Conservation (phyloP, 1,140 invertebrate species). For the Globodera rostochiensis region DNA sequence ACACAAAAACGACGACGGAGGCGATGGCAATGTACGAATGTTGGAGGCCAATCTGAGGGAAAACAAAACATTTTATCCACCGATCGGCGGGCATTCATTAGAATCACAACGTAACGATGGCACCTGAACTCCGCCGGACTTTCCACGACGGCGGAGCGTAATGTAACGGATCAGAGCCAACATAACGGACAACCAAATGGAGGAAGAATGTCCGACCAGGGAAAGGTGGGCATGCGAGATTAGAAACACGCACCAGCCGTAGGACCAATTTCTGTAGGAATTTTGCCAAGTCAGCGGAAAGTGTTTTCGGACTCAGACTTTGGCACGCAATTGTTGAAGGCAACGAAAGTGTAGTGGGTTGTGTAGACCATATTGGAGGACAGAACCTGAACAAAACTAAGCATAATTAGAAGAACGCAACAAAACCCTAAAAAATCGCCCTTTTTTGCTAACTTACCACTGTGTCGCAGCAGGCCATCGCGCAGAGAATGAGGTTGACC, state of each 20-base stretch:
- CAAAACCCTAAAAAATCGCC: too few relatives aligned
- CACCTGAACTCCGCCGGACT: conserved; percentile 55
- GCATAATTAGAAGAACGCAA: too few relatives aligned
- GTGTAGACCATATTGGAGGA: conserved; percentile 64
- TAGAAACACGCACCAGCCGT: conserved; percentile 55
- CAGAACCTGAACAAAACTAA: conserved; percentile 16
- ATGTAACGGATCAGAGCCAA: conserved; percentile 62
- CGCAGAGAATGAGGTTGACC: conserved; percentile 63
- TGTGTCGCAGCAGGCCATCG: conserved; percentile 65
- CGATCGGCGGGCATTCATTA: too few relatives aligned
- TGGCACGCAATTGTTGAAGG: conserved; percentile 47
- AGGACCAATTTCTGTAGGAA: conserved; percentile 13
- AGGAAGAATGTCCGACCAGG: conserved; percentile 60
- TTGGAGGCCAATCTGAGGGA: conserved; percentile 49
- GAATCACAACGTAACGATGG: too few relatives aligned
- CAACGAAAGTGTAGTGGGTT: conserved; percentile 64
- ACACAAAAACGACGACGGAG: conserved; percentile 51
- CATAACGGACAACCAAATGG: conserved; percentile 63
- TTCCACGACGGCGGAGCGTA: conserved; percentile 56
- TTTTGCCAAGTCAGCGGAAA: not conserved
- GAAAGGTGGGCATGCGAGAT: conserved; percentile 64
- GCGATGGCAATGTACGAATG: conserved; percentile 60
- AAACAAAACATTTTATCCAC: not conserved
- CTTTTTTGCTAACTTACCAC: conserved; percentile 33
- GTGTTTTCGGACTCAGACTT: not conserved